Percentiles rank a stretch among this genome's conserved stretches.
phyloP scores from a whole-genome alignment of 2,888 invertebrate species.

The Lypha dubia region DNA sequence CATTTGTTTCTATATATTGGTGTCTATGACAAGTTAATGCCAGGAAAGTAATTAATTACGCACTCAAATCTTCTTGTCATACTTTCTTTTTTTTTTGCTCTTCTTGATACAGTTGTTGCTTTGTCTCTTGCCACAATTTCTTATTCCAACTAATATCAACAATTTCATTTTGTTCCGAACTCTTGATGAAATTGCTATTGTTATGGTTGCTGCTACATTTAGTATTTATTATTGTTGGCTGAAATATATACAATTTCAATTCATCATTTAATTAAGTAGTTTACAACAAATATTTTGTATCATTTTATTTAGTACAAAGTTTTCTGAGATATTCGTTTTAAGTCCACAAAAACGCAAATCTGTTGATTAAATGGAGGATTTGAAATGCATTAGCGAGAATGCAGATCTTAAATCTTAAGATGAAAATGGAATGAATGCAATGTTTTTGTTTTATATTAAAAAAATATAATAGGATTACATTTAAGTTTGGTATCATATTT shows the following conservation, averaged over 20 bases:
- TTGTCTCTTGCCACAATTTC: constrained; percentile 21
- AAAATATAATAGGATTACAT: too few relatives aligned
- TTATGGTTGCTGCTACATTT: constrained; percentile 1
- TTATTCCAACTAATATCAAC: constrained; percentile 16
- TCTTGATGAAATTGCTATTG: constrained; percentile 16
- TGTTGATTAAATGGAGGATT: constrained; percentile 30
- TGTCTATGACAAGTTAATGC: constrained; percentile 69
- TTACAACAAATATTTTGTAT: constrained; percentile 47
- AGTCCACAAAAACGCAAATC: constrained; percentile 30
- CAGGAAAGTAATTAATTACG: constrained; percentile 75
- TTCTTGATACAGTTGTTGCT: background rate
- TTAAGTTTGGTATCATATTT: too few relatives aligned
- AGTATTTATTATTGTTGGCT: constrained; percentile 35
- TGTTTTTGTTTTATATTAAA: too few relatives aligned
- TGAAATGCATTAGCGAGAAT: background rate
- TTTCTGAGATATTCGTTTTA: background rate
- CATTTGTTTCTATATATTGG: background rate
- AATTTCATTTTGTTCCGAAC: background rate
- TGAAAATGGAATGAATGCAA: background rate
- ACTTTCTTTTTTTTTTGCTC: constrained; percentile 73
- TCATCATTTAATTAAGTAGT: constrained; percentile 65
- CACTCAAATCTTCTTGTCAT: constrained; percentile 78
- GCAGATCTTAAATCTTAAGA: background rate
- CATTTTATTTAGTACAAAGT: constrained; percentile 23
- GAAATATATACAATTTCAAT: constrained; percentile 48